Evolutionary conservation across 2,888 invertebrate genomes (phyloP).

Genomic region (Drosophila setosimentum): DNA sequence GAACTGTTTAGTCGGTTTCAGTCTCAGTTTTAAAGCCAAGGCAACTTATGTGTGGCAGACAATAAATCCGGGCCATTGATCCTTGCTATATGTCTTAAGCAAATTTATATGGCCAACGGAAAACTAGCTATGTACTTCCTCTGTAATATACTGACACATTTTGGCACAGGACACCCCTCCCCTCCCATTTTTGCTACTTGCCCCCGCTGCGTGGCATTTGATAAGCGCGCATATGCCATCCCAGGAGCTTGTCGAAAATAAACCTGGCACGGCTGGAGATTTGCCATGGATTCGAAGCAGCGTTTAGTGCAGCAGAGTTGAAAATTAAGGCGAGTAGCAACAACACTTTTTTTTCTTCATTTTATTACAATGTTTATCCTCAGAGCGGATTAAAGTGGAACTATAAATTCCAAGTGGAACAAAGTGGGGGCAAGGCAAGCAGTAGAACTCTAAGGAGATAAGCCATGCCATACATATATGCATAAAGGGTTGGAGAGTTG

Average conservation of each 20-base stretch:
- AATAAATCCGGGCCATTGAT: slow-evolving; percentile 80
- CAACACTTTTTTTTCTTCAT: slow-evolving; percentile 28
- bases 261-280: slow-evolving; percentile 67
- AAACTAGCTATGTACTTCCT: slow-evolving; percentile 58
- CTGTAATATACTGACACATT: slow-evolving; percentile 40
- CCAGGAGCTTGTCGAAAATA: slow-evolving; percentile 77
- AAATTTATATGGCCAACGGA: slow-evolving; percentile 78
- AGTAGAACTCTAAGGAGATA: background rate
- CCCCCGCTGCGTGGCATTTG: slow-evolving; percentile 49
- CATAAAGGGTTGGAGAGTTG: background rate
- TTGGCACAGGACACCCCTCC: slow-evolving; percentile 3
- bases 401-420: slow-evolving; percentile 37
- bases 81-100: slow-evolving; percentile 77
- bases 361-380: slow-evolving; percentile 61
- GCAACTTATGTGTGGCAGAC: slow-evolving; percentile 70
- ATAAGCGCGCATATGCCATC: slow-evolving; percentile 78
- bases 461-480: slow-evolving; percentile 2
- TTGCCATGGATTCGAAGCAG: slow-evolving; percentile 39
- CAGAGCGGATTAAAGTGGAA: slow-evolving; percentile 38
- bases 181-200: background rate
- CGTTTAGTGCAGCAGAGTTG: slow-evolving; percentile 64
- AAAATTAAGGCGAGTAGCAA: slow-evolving; percentile 61
- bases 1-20: slow-evolving; percentile 22
- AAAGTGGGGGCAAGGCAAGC: background rate
- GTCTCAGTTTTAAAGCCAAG: slow-evolving; percentile 71